Conservation (phyloP, 2,113 vertebrate species). For the Syngnathoides biaculeatus region DNA sequence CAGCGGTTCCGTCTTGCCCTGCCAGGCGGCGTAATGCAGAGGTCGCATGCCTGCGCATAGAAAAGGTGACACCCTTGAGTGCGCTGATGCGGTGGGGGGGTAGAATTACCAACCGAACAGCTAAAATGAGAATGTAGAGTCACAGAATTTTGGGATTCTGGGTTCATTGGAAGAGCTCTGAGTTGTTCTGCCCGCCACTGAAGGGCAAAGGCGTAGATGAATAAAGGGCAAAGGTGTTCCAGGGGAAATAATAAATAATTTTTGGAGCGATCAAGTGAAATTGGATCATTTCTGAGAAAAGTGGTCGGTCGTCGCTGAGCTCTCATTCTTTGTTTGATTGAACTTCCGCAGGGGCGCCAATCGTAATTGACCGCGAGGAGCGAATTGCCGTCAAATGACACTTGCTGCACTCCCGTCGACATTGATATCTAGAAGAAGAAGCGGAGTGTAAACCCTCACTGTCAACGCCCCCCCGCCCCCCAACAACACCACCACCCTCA, state of each 20-base stretch:
- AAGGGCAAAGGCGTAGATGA: not conserved
- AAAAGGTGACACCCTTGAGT: slow-evolving; percentile 13
- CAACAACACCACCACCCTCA: no score
- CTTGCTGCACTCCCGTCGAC: slow-evolving; percentile 23
- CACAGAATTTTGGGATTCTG: not conserved
- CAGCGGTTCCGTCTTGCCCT: slow-evolving; percentile 97
- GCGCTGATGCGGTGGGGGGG: not conserved
- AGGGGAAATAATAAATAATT: not conserved
- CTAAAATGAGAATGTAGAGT: not conserved
- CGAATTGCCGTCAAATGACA: slow-evolving; percentile 5
- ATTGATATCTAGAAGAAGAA: no score
- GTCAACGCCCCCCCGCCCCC: no score
- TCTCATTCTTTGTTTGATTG: no score
- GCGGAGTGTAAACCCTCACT: not conserved
- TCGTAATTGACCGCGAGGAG: not conserved
- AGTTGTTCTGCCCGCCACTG: no score
- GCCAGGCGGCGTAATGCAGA: slow-evolving; percentile 95
- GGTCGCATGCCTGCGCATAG: slow-evolving; percentile 86
- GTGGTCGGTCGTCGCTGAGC: not conserved
- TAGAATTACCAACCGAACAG: not conserved
- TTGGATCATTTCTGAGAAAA: not conserved
- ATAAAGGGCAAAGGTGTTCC: not conserved
- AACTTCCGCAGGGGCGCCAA: no score
- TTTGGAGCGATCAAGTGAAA: not conserved
- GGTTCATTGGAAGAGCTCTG: no score